Percentiles rank a stretch among this genome's conserved stretches.
These are phyloP conservation scores for Timema podura DNA, from an alignment of 2,888 invertebrate species.

Conservation along the genomic window DNA sequence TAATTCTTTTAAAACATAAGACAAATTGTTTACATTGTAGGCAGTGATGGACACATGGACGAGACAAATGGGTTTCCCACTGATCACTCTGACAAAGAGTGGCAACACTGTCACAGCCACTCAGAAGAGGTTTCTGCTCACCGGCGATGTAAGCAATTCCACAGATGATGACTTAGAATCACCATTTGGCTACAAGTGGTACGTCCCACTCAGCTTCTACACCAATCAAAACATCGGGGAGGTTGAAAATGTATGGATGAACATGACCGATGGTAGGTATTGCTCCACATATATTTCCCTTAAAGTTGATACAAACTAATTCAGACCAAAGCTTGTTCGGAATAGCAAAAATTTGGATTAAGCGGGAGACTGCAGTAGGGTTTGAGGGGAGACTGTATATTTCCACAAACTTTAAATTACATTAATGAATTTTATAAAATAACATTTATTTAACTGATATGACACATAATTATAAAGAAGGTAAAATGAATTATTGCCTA, in stretches of 20 bases:
- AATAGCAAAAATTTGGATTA: background rate
- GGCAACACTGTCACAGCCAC: constrained; percentile 56
- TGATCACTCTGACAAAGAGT: constrained; percentile 62
- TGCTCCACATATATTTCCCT: background rate
- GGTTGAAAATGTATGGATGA: constrained; percentile 69
- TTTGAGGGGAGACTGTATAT: background rate
- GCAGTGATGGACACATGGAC: constrained; percentile 77
- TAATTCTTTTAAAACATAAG: too few relatives aligned
- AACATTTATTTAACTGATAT: too few relatives aligned
- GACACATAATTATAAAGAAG: too few relatives aligned
- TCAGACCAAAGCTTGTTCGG: too few relatives aligned
- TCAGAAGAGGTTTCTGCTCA: constrained; percentile 49
- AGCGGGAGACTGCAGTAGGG: background rate
- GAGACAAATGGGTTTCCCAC: constrained; percentile 74
- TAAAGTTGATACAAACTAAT: background rate
- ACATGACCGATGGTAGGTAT: constrained; percentile 67
- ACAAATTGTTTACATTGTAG: constrained; percentile 39
- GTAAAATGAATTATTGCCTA: too few relatives aligned
- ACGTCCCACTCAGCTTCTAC: constrained; percentile 72
- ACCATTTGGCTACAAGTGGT: constrained; percentile 64
- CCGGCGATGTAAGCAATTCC: constrained; percentile 49
- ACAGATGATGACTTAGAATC: constrained; percentile 33
- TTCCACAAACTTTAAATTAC: too few relatives aligned
- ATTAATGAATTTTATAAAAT: too few relatives aligned
- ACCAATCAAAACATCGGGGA: constrained; percentile 59